phyloP scores from a whole-genome alignment of 2,113 vertebrate genomes.

The Piprites chloris region DNA sequence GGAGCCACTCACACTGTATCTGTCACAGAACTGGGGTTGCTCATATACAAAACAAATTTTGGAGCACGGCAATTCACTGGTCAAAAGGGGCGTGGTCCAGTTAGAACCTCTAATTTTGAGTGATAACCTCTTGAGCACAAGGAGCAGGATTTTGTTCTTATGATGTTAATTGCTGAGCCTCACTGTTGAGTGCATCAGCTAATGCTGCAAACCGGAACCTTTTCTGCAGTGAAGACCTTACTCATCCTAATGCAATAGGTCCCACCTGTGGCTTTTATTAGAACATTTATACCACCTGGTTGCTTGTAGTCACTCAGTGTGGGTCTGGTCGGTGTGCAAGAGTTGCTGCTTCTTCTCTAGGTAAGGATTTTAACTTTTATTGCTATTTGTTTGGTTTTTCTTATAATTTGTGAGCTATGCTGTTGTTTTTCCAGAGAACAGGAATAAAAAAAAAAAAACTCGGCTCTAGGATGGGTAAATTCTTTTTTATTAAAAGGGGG shows the following conservation, averaged over 20 bases:
- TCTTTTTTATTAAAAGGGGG: background rate
- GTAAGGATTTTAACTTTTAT: background rate
- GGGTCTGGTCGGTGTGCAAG: rapidly evolving
- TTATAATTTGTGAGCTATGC: rapidly evolving
- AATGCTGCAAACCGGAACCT: background rate
- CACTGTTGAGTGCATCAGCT: background rate
- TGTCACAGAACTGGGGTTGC: background rate
- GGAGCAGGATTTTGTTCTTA: background rate
- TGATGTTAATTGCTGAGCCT: background rate
- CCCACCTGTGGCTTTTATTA: background rate
- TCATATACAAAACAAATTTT: background rate
- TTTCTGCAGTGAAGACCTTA: background rate
- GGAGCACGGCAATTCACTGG: background rate
- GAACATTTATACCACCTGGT: background rate
- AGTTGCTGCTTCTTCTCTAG: background rate
- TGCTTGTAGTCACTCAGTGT: rapidly evolving
- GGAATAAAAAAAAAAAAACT: too few relatives aligned
- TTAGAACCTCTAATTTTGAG: background rate
- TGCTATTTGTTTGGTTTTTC: rapidly evolving
- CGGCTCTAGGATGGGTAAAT: background rate
- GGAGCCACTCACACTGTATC: background rate
- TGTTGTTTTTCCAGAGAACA: background rate
- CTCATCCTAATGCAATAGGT: background rate
- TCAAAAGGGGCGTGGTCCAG: background rate
- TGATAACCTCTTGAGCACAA: background rate